Conservation (phyloP, 2,797 vertebrate species). For the Ptychobarbus kaznakovi region DNA sequence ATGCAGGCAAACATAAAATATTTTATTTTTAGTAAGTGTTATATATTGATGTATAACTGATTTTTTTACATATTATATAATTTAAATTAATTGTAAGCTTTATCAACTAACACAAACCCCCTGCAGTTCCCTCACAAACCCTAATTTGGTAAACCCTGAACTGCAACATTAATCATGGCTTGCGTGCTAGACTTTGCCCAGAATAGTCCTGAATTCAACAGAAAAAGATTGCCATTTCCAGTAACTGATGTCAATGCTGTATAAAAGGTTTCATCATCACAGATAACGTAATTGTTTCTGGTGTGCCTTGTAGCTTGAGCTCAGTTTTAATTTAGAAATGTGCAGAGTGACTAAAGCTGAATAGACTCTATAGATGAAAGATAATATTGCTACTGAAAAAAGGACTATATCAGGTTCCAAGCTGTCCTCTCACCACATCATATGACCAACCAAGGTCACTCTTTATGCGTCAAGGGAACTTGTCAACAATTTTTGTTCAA, state of each 20-base stretch:
- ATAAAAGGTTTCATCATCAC: not conserved
- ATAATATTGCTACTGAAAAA: slow-evolving; percentile 19
- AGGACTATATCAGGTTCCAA: not conserved
- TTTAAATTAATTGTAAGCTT: not conserved
- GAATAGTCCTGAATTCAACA: not conserved
- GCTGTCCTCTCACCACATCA: slow-evolving; percentile 21
- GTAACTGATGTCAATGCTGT: not conserved
- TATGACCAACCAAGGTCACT: slow-evolving; percentile 28
- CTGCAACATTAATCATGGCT: not conserved
- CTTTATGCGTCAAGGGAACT: slow-evolving; percentile 8
- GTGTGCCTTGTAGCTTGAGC: slow-evolving; percentile 31
- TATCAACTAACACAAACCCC: not conserved
- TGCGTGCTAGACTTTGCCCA: not conserved
- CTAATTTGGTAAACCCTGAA: not conserved
- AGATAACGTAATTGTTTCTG: slow-evolving; percentile 39
- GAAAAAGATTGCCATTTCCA: not conserved
- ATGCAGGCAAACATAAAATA: not conserved
- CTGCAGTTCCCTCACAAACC: not conserved
- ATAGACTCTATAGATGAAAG: slow-evolving; percentile 32
- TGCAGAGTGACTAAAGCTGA: slow-evolving; percentile 30
- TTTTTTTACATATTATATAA: not conserved
- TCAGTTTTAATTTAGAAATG: slow-evolving; percentile 34
- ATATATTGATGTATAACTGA: not conserved
- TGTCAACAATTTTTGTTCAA: slow-evolving; percentile 20
- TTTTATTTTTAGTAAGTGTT: not conserved